A percentile compares a stretch with the other conserved stretches of the same genome.
Evolutionary conservation across 2,888 invertebrate genomes (phyloP).

Genomic region (Pachliopta kotzebuea): DNA sequence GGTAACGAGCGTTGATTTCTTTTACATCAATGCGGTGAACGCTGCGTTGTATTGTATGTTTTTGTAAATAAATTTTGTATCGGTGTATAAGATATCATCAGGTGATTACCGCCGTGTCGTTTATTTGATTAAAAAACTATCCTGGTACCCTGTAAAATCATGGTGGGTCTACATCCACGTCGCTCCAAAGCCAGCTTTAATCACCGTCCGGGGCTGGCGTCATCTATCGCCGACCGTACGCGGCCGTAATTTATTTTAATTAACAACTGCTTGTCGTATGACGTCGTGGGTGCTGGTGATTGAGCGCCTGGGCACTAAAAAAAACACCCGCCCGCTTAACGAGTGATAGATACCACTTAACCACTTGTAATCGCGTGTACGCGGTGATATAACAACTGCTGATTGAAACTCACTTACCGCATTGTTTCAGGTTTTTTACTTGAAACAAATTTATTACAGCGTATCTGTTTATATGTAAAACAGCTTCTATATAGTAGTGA

Average conservation of each 20-base stretch:
- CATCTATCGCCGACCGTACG: slow-evolving; percentile 42
- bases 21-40: too few species aligned
- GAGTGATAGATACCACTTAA: slow-evolving; percentile 29
- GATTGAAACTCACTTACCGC: too few species aligned
- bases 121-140: not conserved
- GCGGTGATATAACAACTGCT: too few species aligned
- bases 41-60: too few species aligned
- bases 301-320: slow-evolving; percentile 44
- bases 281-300: slow-evolving; percentile 50
- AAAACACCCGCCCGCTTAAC: slow-evolving; percentile 38
- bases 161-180: slow-evolving; percentile 13
- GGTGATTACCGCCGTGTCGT: too few species aligned
- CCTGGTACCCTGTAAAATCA: slow-evolving; percentile 8
- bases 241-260: slow-evolving; percentile 57
- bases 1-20: too few species aligned
- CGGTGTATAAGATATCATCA: too few species aligned
- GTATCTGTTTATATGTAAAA: too few species aligned
- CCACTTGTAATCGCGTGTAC: slow-evolving; percentile 13
- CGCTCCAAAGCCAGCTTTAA: slow-evolving; percentile 37
- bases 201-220: slow-evolving; percentile 43
- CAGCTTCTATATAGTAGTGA: too few species aligned
- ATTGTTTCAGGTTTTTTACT: too few species aligned
- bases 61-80: too few species aligned
- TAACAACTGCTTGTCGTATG: slow-evolving; percentile 41
- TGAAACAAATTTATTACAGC: too few species aligned